Conservation (phyloP, 2,113 vertebrate genomes). For the Macrotis lagotis region DNA sequence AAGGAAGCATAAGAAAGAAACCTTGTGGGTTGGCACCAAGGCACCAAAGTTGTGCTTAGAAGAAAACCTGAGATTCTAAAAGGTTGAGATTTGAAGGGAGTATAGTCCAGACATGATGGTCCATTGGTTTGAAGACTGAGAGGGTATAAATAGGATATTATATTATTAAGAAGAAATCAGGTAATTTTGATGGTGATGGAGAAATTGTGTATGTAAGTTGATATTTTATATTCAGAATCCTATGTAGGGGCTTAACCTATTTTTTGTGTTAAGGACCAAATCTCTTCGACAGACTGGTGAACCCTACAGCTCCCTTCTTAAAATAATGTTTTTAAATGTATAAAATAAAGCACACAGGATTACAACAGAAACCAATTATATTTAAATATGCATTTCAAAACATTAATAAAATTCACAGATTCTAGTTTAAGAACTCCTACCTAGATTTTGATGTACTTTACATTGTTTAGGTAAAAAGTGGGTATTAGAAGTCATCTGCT, state of each 20-base stretch:
- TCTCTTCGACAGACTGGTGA: neutral
- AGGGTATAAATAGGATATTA: neutral
- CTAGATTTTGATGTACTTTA: neutral
- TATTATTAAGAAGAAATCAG: neutral
- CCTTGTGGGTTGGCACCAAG: neutral
- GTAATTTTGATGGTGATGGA: neutral
- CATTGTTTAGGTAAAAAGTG: neutral
- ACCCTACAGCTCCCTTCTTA: neutral
- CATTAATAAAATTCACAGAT: accelerated
- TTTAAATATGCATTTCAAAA: neutral
- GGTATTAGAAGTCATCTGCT: neutral
- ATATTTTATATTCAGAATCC: neutral
- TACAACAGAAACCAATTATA: neutral
- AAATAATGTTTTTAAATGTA: neutral
- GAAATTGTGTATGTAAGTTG: neutral
- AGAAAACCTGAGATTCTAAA: neutral
- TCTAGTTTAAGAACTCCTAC: neutral
- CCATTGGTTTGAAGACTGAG: neutral
- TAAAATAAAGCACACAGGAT: neutral
- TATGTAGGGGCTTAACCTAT: neutral
- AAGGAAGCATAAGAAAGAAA: neutral
- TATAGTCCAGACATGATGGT: neutral
- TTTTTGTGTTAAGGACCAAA: neutral
- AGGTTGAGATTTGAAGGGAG: neutral
- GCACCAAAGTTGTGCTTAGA: neutral